A percentile compares a stretch with the other conserved stretches of the same genome.
Conservation (phyloP, 2,888 invertebrate species). For the Synanthedon myopaeformis region DNA sequence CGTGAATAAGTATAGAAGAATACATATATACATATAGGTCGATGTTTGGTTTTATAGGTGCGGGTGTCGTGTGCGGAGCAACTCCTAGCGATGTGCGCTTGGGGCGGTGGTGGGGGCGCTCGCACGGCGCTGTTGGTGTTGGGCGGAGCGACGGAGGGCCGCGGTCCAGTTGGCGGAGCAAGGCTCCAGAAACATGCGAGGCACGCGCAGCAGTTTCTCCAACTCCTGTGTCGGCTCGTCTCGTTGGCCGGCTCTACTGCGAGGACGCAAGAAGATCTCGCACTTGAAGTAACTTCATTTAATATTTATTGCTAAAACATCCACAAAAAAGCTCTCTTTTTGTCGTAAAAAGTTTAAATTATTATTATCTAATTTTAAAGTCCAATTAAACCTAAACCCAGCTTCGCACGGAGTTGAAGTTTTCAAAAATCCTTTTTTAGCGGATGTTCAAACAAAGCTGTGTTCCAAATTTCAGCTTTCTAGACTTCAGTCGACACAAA, state of each 20-base stretch:
- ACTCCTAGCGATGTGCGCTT: slow-evolving; percentile 84
- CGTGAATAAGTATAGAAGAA: too few species aligned
- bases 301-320: neutral
- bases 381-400: too few species aligned
- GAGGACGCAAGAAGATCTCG: slow-evolving; percentile 73
- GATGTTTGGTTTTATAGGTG: slow-evolving; percentile 45
- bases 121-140: slow-evolving; percentile 42
- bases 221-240: slow-evolving; percentile 76
- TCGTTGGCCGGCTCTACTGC: slow-evolving; percentile 77
- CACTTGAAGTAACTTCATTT: slow-evolving; percentile 30
- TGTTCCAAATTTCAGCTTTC: too few species aligned
- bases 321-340: too few species aligned
- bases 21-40: too few species aligned
- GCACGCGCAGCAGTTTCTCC: slow-evolving; percentile 83
- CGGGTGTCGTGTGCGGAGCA: slow-evolving; percentile 86
- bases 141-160: slow-evolving; percentile 34
- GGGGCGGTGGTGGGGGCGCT: slow-evolving; percentile 74
- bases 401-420: too few species aligned
- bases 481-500: too few species aligned
- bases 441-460: too few species aligned
- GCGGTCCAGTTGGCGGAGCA: slow-evolving; percentile 66
- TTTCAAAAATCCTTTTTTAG: too few species aligned
- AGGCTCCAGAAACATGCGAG: slow-evolving; percentile 71
- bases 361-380: neutral
- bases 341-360: neutral